phyloP scores from a whole-genome alignment of 2,888 invertebrate species.

The Ethmia dodecea region DNA sequence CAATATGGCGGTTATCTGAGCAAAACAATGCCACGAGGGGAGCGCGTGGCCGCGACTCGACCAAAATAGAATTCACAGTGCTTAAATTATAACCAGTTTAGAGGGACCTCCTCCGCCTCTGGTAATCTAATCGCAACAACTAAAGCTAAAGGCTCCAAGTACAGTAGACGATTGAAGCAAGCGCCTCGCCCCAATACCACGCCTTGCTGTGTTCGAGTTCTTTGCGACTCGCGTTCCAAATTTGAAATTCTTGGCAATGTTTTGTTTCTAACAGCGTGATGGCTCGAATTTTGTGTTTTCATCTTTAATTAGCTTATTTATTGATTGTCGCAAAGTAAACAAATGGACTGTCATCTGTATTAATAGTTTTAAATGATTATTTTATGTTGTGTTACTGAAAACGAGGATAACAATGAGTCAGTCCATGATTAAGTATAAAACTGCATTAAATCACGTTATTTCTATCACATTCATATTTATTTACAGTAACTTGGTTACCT shows the following conservation, averaged over 20 bases:
- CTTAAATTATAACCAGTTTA: slow-evolving; percentile 38
- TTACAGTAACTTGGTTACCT: too few relatives aligned
- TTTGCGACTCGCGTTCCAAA: slow-evolving; percentile 32
- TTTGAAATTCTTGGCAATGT: slow-evolving; percentile 46
- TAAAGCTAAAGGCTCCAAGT: slow-evolving; percentile 28
- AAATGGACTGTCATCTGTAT: too few relatives aligned
- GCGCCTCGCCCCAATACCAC: slow-evolving; percentile 46
- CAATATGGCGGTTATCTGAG: slow-evolving; percentile 42
- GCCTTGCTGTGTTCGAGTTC: slow-evolving; percentile 42
- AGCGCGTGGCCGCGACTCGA: slow-evolving; percentile 51
- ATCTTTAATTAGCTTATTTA: background rate
- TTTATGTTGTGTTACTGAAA: too few relatives aligned
- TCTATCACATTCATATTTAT: too few relatives aligned
- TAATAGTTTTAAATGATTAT: too few relatives aligned
- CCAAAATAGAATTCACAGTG: slow-evolving; percentile 55
- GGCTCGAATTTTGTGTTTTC: background rate
- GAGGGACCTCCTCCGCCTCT: slow-evolving; percentile 28
- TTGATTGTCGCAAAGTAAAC: background rate
- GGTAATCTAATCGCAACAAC: slow-evolving; percentile 13
- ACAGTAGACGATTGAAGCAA: slow-evolving; percentile 24
- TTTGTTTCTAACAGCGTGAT: slow-evolving; percentile 19
- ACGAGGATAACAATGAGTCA: too few relatives aligned
- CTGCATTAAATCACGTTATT: too few relatives aligned
- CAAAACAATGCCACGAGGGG: slow-evolving; percentile 69
- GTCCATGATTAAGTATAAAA: too few relatives aligned